Percentiles rank a stretch among this genome's conserved stretches.
These are phyloP conservation scores for Biston betularia DNA, from an alignment of 2,888 invertebrate genomes.

Conservation along the genomic window DNA sequence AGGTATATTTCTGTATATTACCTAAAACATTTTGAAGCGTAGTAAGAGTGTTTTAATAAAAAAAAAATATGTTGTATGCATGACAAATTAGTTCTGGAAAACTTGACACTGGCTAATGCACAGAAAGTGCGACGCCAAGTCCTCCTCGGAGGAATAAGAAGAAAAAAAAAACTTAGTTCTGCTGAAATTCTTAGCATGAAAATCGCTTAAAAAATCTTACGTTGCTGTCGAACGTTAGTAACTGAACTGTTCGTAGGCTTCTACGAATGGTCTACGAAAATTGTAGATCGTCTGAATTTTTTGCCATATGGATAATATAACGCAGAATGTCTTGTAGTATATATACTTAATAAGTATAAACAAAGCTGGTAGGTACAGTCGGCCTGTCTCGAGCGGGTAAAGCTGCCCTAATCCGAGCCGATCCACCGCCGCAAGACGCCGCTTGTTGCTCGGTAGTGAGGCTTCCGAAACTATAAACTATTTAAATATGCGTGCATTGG, in stretches of 20 bases:
- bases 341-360: not conserved
- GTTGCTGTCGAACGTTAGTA: not conserved
- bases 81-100: too few species aligned
- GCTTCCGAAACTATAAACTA: constrained; percentile 59
- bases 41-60: too few species aligned
- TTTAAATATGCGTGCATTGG: constrained; percentile 35
- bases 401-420: constrained; percentile 73
- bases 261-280: constrained; percentile 25
- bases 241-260: constrained; percentile 8
- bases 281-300: constrained; percentile 13
- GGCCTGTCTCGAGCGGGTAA: constrained; percentile 51
- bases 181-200: too few species aligned
- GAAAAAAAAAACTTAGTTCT: too few species aligned
- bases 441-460: constrained; percentile 75
- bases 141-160: too few species aligned
- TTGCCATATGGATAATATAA: not conserved
- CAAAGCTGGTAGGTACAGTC: constrained; percentile 1
- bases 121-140: too few species aligned
- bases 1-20: too few species aligned
- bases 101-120: too few species aligned
- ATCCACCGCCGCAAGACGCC: constrained; percentile 71
- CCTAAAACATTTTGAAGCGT: too few species aligned
- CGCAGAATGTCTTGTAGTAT: not conserved
- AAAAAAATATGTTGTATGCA: too few species aligned
- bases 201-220: too few species aligned